Evolutionary conservation across 2,113 vertebrate species (phyloP).

Genomic region (Anguilla japonica): DNA sequence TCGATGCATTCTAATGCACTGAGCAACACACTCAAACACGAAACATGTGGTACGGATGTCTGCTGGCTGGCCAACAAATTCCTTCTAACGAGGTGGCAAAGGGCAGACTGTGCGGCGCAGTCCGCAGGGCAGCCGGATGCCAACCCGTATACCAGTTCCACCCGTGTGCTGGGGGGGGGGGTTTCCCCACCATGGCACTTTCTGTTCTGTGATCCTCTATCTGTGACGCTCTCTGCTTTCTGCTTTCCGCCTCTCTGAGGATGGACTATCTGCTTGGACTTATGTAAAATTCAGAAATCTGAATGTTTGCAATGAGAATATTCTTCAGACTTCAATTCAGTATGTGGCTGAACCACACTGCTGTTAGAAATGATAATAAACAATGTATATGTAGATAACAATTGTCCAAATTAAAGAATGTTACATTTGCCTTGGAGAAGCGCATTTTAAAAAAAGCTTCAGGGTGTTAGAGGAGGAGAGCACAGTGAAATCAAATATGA

Average conservation of each 20-base stretch:
- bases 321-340: too few relatives aligned
- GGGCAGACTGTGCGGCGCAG: too few relatives aligned
- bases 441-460: background rate
- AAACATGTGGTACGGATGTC: background rate
- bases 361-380: background rate
- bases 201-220: too few relatives aligned
- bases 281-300: too few relatives aligned
- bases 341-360: background rate
- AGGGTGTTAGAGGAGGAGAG: background rate
- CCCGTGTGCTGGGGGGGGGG: too few relatives aligned
- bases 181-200: too few relatives aligned
- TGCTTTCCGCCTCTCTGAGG: too few relatives aligned
- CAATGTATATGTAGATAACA: background rate
- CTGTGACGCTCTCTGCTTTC: too few relatives aligned
- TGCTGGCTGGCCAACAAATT: background rate
- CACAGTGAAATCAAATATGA: background rate
- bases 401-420: background rate
- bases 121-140: too few relatives aligned
- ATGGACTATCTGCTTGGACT: too few relatives aligned
- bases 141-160: too few relatives aligned
- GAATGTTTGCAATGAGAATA: too few relatives aligned
- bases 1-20: background rate
- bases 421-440: background rate
- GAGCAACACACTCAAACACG: conserved; percentile 3
- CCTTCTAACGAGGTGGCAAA: background rate